Evolutionary conservation across 92 coral and sea anemone genomes (phyloP).

Genomic region (Palythoa grandiflora): DNA sequence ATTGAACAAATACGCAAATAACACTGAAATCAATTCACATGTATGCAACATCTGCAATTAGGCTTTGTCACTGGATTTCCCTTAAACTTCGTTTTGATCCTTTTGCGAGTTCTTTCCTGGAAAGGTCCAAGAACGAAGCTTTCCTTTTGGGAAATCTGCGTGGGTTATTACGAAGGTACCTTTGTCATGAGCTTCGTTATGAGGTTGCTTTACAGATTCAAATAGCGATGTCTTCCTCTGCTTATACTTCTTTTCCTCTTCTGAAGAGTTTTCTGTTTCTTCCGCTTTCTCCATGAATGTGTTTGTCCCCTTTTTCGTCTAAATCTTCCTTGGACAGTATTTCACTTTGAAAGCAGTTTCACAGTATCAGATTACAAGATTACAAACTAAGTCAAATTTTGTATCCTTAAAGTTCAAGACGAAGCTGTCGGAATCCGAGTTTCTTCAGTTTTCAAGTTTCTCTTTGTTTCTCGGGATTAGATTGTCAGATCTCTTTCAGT

Average conservation of each 20-base stretch:
- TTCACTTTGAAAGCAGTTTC: not conserved
- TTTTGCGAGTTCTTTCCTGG: slow-evolving; percentile 30
- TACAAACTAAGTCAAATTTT: no score
- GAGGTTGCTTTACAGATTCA: slow-evolving; percentile 59
- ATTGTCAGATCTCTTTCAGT: no score
- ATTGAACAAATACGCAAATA: not conserved
- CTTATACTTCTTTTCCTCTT: not conserved
- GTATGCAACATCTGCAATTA: not conserved
- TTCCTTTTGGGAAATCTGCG: slow-evolving; percentile 81
- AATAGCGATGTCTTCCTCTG: slow-evolving; percentile 73
- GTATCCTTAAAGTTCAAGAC: no score
- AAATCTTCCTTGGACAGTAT: not conserved
- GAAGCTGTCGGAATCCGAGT: no score
- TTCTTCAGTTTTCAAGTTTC: no score
- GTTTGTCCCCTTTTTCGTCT: not conserved
- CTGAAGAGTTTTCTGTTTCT: no score
- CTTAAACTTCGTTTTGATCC: not conserved
- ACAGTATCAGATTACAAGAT: not conserved
- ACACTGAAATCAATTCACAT: not conserved
- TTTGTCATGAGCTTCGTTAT: slow-evolving; percentile 61
- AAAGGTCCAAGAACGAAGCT: slow-evolving; percentile 66
- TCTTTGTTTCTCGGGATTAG: no score
- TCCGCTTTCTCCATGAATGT: not conserved
- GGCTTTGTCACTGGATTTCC: not conserved
- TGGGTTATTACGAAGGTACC: slow-evolving; percentile 83